Evolutionary conservation across 23 tunicate species (phyloP).

Genomic region (Halocynthia aurantium): DNA sequence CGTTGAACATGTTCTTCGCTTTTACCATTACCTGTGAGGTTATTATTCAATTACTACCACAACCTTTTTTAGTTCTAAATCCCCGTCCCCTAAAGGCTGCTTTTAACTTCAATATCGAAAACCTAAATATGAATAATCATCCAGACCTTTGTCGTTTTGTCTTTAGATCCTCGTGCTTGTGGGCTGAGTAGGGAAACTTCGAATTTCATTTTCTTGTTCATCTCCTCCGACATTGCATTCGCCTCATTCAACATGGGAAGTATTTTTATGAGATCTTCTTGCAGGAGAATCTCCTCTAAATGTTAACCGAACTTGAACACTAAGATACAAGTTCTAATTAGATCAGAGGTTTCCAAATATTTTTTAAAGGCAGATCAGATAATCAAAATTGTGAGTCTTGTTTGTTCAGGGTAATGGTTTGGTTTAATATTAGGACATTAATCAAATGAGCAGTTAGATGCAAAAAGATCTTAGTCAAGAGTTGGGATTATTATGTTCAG

Average conservation of each 20-base stretch:
- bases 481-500: no score
- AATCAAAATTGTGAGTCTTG: no score
- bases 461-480: no score
- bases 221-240: conserved; percentile 81
- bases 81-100: not conserved
- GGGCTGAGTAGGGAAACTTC: conserved; percentile 65
- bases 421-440: no score
- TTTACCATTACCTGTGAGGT: conserved; percentile 49
- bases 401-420: no score
- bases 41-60: not conserved
- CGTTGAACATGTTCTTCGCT: conserved; percentile 66
- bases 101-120: not conserved
- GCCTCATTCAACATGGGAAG: conserved; percentile 87
- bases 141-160: conserved; percentile 62
- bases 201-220: conserved; percentile 74
- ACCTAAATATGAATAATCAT: not conserved
- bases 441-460: no score
- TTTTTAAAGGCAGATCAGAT: not conserved
- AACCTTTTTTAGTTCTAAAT: not conserved
- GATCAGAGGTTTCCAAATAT: not conserved
- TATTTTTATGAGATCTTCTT: conserved; percentile 62
- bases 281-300: conserved; percentile 79
- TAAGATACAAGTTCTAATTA: no score
- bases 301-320: no score
- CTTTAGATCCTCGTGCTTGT: conserved; percentile 63